Base-by-base conservation (phyloP, 2,113 vertebrate genomes). In the Cranoglanis bouderius region DNA sequence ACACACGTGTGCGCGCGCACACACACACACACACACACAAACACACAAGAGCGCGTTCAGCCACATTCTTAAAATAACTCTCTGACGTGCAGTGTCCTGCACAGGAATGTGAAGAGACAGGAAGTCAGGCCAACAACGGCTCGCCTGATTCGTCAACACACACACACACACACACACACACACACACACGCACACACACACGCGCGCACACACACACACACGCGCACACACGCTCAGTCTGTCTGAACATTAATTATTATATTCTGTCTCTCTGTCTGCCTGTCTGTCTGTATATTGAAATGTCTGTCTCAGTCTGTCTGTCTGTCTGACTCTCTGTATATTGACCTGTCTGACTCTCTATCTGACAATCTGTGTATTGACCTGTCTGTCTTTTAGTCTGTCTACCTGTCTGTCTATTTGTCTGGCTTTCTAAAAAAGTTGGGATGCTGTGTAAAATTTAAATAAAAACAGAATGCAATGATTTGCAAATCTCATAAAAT, bases 51-150 rank as follows among this genome's bases (percentile, higher is more conserved):
- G 81, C 81, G 35, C 6, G 81, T 82, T 82, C 55, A 82, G 53
- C 55, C 55, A 59, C 81, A 82, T 82, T 82, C 81, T 82, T 82
- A 82, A 82, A 82, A 82, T 82, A 82, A 26, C 81, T 82, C 32
- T 82, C 81, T 82, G 81, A 82, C 81, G 53, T 59, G 81, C 81
- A 82, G 53, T 82, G 35, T 82, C 81, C 81, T 82, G 81, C 80
- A 81, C 78, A 35, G 78, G 78, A 81, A 81, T 81, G 78, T 35
- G 51, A 81, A 81, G 51, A 81, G 49, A 81, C 78, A 57, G 78
- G 78, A 81, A 18, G 51, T 55, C 51, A 81, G 78, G 29, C 51
- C 74, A 77, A 77, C 40, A 77, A 46, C 74, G 51, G 8, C 32
- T 81, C 51, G 7, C n/a, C 77, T n/a, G n/a, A n/a, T n/a, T n/a